phyloP scores from a whole-genome alignment of 2,797 vertebrate species.

The Spinibarbus caldwelli region DNA sequence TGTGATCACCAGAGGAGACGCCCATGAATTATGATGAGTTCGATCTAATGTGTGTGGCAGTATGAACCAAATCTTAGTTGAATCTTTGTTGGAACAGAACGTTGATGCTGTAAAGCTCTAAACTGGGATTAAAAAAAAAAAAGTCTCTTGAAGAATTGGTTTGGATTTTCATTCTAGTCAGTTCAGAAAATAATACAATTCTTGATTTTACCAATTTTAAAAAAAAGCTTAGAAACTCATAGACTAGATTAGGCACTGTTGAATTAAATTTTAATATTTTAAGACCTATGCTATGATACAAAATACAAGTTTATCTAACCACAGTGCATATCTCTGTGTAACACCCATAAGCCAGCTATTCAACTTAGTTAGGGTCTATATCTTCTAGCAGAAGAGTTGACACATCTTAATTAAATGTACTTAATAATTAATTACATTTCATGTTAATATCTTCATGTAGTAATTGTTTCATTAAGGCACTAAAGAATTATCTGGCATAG shows the following conservation, averaged over 20 bases:
- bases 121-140: background rate
- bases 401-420: background rate
- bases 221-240: too few species aligned
- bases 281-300: background rate
- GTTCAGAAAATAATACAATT: background rate
- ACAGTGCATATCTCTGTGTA: background rate
- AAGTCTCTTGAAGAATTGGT: background rate
- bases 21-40: conserved; percentile 7
- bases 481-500: background rate
- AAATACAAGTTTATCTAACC: background rate
- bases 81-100: background rate
- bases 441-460: background rate
- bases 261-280: background rate
- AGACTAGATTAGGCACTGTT: too few species aligned
- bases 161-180: background rate
- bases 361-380: background rate
- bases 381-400: background rate
- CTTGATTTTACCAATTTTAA: background rate
- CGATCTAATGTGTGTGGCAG: background rate
- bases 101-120: background rate
- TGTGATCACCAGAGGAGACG: conserved; percentile 9
- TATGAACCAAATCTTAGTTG: background rate
- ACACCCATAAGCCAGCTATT: background rate
- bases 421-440: background rate
- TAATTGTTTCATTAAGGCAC: background rate